Evolutionary conservation across 92 coral and sea anemone genomes (phyloP).

Genomic region (Actinernus sp.): DNA sequence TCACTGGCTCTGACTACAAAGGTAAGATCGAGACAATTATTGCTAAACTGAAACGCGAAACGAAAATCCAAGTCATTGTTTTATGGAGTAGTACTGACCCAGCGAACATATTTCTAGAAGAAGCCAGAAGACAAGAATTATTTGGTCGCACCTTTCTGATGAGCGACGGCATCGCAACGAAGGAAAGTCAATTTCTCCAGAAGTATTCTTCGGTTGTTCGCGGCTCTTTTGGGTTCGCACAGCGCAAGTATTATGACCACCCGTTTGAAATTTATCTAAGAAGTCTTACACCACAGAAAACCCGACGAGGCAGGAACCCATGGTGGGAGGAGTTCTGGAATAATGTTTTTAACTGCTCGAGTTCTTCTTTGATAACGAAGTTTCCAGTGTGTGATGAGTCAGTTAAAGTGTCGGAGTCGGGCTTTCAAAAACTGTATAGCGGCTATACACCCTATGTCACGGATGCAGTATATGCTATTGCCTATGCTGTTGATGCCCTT

Average conservation of each 20-base stretch:
- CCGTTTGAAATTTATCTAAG: slow-evolving; percentile 1
- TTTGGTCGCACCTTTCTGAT: slow-evolving; percentile 8
- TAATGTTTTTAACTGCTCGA: neutral
- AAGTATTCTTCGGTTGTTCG: slow-evolving; percentile 1
- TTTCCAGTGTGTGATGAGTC: neutral
- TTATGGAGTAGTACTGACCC: neutral
- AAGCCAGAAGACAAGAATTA: neutral
- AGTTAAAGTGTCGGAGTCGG: neutral
- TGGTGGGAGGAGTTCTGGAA: slow-evolving; percentile 28
- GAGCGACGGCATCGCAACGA: slow-evolving; percentile 11
- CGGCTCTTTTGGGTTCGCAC: slow-evolving; percentile 2
- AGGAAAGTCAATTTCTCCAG: neutral
- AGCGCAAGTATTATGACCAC: neutral
- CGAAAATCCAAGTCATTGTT: slow-evolving; percentile 4
- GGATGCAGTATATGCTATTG: slow-evolving; percentile 21
- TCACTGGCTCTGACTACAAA: slow-evolving; percentile 2
- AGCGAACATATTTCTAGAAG: neutral
- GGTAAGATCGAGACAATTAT: neutral
- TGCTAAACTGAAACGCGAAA: neutral
- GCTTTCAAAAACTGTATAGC: neutral
- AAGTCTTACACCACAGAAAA: neutral
- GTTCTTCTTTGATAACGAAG: too few relatives aligned
- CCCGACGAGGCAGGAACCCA: neutral
- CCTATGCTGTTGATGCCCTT: slow-evolving; percentile 2
- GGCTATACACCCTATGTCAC: slow-evolving; percentile 6